Evolutionary conservation across 2,113 vertebrate species (phyloP).

Genomic region (Perca schrenkii): DNA sequence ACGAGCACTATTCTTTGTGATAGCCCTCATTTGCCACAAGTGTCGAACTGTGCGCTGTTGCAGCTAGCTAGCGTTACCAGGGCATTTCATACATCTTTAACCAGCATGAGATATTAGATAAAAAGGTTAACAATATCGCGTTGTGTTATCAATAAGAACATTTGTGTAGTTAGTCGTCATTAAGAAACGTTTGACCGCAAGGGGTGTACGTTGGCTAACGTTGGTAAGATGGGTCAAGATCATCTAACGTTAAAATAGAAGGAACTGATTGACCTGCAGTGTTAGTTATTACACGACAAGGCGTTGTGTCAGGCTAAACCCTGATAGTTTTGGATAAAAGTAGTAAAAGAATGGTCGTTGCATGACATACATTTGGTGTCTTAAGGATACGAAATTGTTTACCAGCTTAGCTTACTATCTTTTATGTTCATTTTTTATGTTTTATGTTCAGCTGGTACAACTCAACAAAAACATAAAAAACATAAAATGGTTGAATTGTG

Average conservation of each 20-base stretch:
- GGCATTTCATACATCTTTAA: neutral
- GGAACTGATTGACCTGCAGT: neutral
- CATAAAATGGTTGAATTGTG: neutral
- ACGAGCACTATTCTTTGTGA: neutral
- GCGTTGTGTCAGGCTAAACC: neutral
- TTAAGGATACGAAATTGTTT: too few relatives aligned
- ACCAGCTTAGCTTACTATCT: neutral
- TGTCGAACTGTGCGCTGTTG: neutral
- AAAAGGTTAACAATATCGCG: accelerated
- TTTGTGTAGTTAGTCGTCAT: neutral
- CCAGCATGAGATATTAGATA: neutral
- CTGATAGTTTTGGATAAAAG: neutral
- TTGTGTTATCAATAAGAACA: neutral
- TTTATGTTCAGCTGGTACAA: neutral
- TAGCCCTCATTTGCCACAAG: neutral
- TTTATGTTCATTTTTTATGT: neutral
- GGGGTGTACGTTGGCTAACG: neutral
- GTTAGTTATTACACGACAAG: neutral
- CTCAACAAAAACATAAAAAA: neutral
- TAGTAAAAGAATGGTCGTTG: neutral
- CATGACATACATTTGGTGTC: neutral
- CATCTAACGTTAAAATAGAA: too few relatives aligned
- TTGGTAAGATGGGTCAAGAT: neutral
- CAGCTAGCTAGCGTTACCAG: slow-evolving; percentile 12
- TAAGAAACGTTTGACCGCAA: neutral